Conservation (phyloP, 2,888 invertebrate genomes). For the Troides aeacus region DNA sequence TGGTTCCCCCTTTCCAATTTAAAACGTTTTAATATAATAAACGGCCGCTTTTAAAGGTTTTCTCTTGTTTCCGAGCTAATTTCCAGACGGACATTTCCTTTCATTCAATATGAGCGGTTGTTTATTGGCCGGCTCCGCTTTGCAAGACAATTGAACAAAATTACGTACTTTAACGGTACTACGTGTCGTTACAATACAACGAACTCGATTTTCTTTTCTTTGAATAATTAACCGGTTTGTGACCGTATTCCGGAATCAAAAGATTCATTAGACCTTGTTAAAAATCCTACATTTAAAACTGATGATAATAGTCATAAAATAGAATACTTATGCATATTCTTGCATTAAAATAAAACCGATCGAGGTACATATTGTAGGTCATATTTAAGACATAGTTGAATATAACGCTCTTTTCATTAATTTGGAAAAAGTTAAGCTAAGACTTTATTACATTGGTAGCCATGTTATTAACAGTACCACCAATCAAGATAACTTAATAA, state of each 20-base stretch:
- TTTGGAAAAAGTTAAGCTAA: no score
- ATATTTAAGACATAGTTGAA: no score
- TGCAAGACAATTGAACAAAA: slow-evolving; percentile 74
- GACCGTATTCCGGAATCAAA: slow-evolving; percentile 7
- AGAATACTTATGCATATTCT: not conserved
- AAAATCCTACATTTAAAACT: not conserved
- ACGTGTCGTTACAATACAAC: slow-evolving; percentile 41
- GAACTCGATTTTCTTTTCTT: slow-evolving; percentile 34
- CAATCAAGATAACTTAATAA: not conserved
- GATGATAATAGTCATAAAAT: not conserved
- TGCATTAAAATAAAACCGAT: no score
- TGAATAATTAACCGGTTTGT: slow-evolving; percentile 28
- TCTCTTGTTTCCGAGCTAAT: slow-evolving; percentile 76
- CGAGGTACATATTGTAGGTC: no score
- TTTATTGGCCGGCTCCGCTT: slow-evolving; percentile 71
- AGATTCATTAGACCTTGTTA: not conserved
- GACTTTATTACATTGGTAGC: not conserved
- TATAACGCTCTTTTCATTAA: no score
- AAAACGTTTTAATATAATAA: slow-evolving; percentile 73
- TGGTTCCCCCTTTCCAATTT: slow-evolving; percentile 57
- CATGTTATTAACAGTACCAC: not conserved
- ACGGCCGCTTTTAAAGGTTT: slow-evolving; percentile 71
- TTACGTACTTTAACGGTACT: slow-evolving; percentile 67
- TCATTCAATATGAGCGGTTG: slow-evolving; percentile 80
- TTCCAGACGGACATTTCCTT: slow-evolving; percentile 77